Evolutionary conservation across 2,797 vertebrate genomes (phyloP).

Genomic region (Numenius phaeopus): DNA sequence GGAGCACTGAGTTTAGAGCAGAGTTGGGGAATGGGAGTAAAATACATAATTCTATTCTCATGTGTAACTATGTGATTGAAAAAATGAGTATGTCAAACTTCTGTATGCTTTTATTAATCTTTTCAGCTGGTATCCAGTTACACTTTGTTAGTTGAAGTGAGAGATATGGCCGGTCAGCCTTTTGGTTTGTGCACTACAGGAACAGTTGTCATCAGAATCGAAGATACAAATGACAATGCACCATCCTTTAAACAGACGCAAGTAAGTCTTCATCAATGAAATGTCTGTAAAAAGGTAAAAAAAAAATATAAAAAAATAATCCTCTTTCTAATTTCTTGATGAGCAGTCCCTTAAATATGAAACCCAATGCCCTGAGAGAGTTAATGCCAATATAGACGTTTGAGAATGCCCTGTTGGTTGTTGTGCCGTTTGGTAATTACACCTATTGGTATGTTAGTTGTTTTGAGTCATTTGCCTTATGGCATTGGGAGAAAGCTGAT

Average conservation of each 20-base stretch:
- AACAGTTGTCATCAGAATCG: constrained; percentile 80
- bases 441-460: background rate
- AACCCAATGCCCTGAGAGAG: background rate
- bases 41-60: background rate
- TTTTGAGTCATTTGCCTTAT: background rate
- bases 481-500: background rate
- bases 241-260: constrained; percentile 81
- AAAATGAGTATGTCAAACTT: background rate
- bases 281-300: background rate
- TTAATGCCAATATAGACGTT: background rate
- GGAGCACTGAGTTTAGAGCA: background rate
- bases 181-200: constrained; percentile 81
- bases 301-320: background rate
- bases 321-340: background rate
- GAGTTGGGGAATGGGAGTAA: background rate
- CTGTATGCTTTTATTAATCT: background rate
- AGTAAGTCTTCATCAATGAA: constrained; percentile 80
- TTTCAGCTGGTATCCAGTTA: constrained; percentile 81
- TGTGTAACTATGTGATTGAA: background rate
- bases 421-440: background rate
- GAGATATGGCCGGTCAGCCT: constrained; percentile 83
- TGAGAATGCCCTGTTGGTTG: background rate
- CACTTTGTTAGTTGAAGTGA: constrained; percentile 78
- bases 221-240: constrained; percentile 89
- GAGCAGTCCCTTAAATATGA: background rate